phyloP scores from a whole-genome alignment of 1,140 invertebrate species.

The Brachionus koreanus region DNA sequence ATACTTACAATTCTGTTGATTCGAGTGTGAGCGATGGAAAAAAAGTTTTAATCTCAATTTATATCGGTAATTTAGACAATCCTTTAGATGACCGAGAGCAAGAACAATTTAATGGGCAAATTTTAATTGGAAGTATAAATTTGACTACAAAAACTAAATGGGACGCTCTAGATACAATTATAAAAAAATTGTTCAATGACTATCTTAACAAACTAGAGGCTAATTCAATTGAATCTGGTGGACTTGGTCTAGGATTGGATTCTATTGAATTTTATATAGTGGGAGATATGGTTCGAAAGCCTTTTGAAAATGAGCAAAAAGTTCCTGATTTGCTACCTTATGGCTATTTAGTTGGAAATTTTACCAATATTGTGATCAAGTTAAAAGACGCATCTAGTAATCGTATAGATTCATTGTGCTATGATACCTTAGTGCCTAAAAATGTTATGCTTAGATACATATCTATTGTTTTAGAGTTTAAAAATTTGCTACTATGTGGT shows the following conservation, averaged over 20 bases:
- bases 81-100: neutral
- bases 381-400: constrained; percentile 73
- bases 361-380: constrained; percentile 62
- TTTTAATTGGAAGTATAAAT: constrained; percentile 77
- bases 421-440: constrained; percentile 92
- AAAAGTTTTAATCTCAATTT: constrained; percentile 75
- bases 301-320: constrained; percentile 54
- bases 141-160: constrained; percentile 88
- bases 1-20: constrained; percentile 47
- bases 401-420: constrained; percentile 84
- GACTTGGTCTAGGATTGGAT: constrained; percentile 31
- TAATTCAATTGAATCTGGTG: constrained; percentile 2
- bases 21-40: constrained; percentile 69
- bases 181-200: constrained; percentile 82
- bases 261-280: constrained; percentile 25
- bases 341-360: constrained; percentile 83
- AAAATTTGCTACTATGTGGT: constrained; percentile 87
- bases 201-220: constrained; percentile 21
- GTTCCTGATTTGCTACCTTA: constrained; percentile 81
- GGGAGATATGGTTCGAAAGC: constrained; percentile 16
- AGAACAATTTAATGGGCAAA: constrained; percentile 46
- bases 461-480: constrained; percentile 79
- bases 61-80: constrained; percentile 62
- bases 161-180: constrained; percentile 84
- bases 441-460: constrained; percentile 88